These are phyloP conservation scores for Periparus ater DNA, from an alignment of 2,797 vertebrate species.

Conservation along the genomic window DNA sequence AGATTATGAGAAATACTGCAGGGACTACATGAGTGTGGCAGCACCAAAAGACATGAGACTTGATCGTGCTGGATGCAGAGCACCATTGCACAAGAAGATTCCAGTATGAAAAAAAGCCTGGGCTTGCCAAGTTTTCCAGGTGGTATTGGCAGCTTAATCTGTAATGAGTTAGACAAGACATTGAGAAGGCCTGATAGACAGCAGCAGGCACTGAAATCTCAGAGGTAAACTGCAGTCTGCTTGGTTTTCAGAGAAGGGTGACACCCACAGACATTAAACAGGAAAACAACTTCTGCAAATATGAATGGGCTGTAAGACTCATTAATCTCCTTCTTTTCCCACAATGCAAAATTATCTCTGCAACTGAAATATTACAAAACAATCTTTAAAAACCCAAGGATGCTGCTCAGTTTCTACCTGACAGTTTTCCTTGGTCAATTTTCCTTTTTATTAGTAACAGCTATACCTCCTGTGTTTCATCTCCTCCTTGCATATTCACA, in stretches of 20 bases:
- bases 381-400: neutral
- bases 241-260: neutral
- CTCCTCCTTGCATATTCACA: neutral
- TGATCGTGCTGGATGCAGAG: neutral
- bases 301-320: neutral
- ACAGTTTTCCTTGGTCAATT: neutral
- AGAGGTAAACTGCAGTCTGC: neutral
- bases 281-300: neutral
- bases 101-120: neutral
- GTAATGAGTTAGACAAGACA: neutral
- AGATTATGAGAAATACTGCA: neutral
- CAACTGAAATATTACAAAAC: neutral
- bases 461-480: neutral
- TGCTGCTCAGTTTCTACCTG: neutral
- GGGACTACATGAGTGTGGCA: rapidly evolving
- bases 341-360: neutral
- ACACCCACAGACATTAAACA: neutral
- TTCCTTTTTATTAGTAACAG: neutral
- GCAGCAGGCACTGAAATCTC: neutral
- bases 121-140: neutral
- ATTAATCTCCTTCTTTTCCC: neutral
- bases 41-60: neutral
- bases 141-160: neutral
- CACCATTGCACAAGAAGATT: neutral
- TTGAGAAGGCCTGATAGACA: neutral